Evolutionary conservation across 2,888 invertebrate species (phyloP), one percentile per base, ranked within the genome.

Genomic region (Ophion slaviceki): DNA sequence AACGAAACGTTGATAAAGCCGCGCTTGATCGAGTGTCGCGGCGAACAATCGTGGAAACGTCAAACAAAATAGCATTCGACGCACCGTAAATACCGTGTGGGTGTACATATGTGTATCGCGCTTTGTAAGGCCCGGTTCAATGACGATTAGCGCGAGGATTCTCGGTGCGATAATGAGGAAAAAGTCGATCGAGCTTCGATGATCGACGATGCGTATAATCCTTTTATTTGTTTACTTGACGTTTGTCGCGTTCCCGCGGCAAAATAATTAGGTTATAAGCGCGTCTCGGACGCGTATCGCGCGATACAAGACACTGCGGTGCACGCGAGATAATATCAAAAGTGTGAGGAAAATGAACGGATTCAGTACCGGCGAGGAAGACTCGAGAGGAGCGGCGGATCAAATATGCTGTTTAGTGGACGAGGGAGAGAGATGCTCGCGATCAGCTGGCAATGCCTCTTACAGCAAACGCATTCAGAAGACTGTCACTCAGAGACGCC

Each of bases 391-490:
- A 88, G 97, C 97, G 92, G 96, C 97, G 84, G 97, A 98, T 93
- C 98, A 98, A 95, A 96, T 97, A 92, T 99, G 99, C 95, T 99
- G 99, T 95, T 96, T 99, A 90, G 96, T 98, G 91, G 98, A 98
- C 94, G 98, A 98, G 94, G 96, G 96, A 88, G 97, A 97, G 89
- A 96, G 98, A 89, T 99, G 99, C 94, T 95, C 96, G 88, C 96
- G 98, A 92, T 96, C 97, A 81, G 99, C 98, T 89, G 98, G 98
- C 88, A 98, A 98, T 95, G 99, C 99, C 89, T 98, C 98, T 68
- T 99, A 99, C 95, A 99, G 98, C 94, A 99, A 99, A 94, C 96
- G 99, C 89, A 98, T 99, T 91, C 99, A 99, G 94, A 99, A 99
- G 94, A 99, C 98, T 82, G 99, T 99, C 57, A 97, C 97, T 77